phyloP scores from a whole-genome alignment of 2,797 vertebrate species.

The Thamnophis elegans region DNA sequence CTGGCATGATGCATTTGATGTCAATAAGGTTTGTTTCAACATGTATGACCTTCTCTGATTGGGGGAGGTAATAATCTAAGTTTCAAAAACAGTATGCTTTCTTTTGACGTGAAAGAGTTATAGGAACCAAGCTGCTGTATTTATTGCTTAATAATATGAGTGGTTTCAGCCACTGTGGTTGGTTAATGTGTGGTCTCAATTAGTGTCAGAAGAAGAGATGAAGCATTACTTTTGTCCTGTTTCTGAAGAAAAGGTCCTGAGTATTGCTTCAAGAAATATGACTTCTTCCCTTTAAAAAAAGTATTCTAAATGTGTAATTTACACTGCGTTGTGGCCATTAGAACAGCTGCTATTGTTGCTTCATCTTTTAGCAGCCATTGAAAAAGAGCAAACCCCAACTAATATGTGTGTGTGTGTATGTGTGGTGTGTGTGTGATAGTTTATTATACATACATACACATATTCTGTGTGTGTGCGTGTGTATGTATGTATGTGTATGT shows the following conservation, averaged over 20 bases:
- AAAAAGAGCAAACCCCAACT: background rate
- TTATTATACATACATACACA: no score
- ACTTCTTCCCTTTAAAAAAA: background rate
- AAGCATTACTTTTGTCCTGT: background rate
- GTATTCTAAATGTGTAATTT: background rate
- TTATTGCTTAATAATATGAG: background rate
- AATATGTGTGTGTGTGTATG: background rate
- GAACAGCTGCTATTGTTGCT: background rate
- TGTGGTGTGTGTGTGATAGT: no score
- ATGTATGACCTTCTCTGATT: background rate
- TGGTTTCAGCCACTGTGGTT: background rate
- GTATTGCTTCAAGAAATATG: background rate
- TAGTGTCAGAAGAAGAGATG: background rate
- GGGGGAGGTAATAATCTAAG: background rate
- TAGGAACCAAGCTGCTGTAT: background rate
- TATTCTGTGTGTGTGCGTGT: no score
- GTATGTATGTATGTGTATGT: no score
- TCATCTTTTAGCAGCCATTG: background rate
- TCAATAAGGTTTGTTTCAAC: background rate
- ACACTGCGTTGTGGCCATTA: background rate
- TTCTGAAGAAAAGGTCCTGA: background rate
- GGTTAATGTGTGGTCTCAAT: background rate
- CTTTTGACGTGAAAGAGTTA: background rate
- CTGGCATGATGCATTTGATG: background rate
- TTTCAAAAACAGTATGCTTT: background rate